phyloP scores from a whole-genome alignment of 1,140 invertebrate genomes.

The Platorchestia sp. region DNA sequence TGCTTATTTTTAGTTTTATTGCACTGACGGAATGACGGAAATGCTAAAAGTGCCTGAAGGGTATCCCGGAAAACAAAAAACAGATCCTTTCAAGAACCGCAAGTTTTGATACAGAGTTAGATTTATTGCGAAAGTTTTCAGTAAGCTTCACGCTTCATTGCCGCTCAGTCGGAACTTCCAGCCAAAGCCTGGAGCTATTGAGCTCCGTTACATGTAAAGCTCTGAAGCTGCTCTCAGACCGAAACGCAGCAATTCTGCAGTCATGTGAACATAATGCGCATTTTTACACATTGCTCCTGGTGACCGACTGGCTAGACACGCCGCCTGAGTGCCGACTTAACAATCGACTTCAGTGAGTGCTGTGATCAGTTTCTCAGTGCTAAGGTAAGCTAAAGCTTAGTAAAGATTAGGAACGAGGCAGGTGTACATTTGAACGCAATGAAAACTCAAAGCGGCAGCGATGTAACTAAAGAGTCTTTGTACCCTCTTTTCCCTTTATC shows the following conservation, averaged over 20 bases:
- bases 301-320: not conserved
- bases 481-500: too few relatives aligned
- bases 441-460: too few relatives aligned
- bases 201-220: not conserved
- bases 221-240: too few relatives aligned
- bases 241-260: not conserved
- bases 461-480: too few relatives aligned
- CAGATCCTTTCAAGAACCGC: not conserved
- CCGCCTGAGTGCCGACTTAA: not conserved
- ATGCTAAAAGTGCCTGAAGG: not conserved
- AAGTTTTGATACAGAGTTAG: conserved; percentile 1
- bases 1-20: not conserved
- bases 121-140: conserved; percentile 34
- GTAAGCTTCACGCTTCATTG: conserved; percentile 22
- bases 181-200: not conserved
- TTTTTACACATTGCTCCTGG: not conserved
- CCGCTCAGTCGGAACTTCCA: not conserved
- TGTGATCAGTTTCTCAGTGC: too few relatives aligned
- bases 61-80: not conserved
- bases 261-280: not conserved
- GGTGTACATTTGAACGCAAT: not conserved
- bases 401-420: not conserved
- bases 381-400: too few relatives aligned
- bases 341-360: not conserved
- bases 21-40: not conserved